These are phyloP conservation scores for Armadillidium nasatum DNA, from an alignment of 1,140 invertebrate species.

Conservation along the genomic window DNA sequence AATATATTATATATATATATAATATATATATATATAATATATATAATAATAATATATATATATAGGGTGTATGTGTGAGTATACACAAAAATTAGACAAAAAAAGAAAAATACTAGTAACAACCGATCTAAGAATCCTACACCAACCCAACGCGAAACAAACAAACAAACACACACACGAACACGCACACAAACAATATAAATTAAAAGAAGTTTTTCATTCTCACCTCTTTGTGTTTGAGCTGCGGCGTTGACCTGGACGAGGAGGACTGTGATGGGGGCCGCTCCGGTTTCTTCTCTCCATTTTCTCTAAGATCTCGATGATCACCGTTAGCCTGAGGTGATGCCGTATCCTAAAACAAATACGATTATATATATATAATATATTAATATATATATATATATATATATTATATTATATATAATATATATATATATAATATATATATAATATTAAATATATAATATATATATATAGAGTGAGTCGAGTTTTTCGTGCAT, in stretches of 20 bases:
- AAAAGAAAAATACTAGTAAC: neutral
- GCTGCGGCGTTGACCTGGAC: conserved; percentile 44
- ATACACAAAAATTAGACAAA: neutral
- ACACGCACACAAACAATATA: neutral
- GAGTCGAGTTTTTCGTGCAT: too few species aligned
- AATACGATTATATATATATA: too few species aligned
- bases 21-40: conserved; percentile 11
- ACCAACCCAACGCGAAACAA: neutral
- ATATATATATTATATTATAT: too few species aligned
- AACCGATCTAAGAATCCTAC: neutral
- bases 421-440: too few species aligned
- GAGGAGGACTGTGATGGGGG: conserved; percentile 45
- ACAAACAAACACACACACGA: neutral
- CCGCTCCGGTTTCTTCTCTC: conserved; percentile 46
- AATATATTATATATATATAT: conserved; percentile 10
- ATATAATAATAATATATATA: conserved; percentile 19
- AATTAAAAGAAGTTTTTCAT: neutral
- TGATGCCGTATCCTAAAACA: conserved; percentile 12
- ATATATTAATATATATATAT: too few species aligned
- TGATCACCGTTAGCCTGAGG: conserved; percentile 43
- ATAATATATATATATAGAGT: too few species aligned
- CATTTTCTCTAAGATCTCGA: conserved; percentile 33
- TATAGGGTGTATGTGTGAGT: neutral
- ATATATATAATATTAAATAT: too few species aligned
- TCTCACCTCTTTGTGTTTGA: conserved; percentile 44